Evolutionary conservation across 2,888 invertebrate species (phyloP).

Genomic region (Alcis repandata): DNA sequence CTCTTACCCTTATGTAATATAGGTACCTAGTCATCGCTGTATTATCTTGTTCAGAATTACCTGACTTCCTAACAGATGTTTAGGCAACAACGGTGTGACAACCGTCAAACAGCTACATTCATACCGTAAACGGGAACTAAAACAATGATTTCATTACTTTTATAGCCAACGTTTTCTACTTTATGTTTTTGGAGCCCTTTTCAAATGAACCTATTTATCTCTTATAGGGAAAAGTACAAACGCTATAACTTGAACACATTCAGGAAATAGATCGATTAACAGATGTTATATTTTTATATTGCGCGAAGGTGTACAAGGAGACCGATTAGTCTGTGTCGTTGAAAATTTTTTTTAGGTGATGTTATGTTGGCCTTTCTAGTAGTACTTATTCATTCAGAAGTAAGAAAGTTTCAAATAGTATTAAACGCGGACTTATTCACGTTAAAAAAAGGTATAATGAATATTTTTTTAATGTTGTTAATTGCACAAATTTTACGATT

Average conservation of each 20-base stretch:
- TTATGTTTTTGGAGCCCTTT: conserved; percentile 50
- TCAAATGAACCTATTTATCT: not conserved
- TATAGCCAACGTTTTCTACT: conserved; percentile 63
- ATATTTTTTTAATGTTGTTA: too few species aligned
- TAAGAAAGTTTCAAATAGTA: too few species aligned
- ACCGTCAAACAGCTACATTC: conserved; percentile 48
- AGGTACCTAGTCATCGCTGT: too few species aligned
- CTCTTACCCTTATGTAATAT: too few species aligned
- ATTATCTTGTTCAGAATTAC: too few species aligned
- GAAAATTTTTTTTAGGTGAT: conserved; percentile 1
- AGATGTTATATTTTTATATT: not conserved
- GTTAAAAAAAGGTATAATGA: too few species aligned
- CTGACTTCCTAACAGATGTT: not conserved
- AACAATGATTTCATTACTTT: conserved; percentile 62
- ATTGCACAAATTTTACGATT: too few species aligned
- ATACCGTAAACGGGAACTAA: conserved; percentile 62
- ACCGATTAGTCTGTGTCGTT: conserved; percentile 27
- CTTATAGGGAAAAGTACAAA: not conserved
- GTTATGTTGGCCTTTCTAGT: not conserved
- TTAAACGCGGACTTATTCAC: too few species aligned
- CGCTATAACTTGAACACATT: too few species aligned
- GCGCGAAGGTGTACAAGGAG: not conserved
- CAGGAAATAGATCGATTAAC: conserved; percentile 9
- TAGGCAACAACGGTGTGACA: conserved; percentile 50
- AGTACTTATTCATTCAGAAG: conserved; percentile 22